phyloP scores from a whole-genome alignment of 2,113 vertebrate species.

The Hypomesus transpacificus region DNA sequence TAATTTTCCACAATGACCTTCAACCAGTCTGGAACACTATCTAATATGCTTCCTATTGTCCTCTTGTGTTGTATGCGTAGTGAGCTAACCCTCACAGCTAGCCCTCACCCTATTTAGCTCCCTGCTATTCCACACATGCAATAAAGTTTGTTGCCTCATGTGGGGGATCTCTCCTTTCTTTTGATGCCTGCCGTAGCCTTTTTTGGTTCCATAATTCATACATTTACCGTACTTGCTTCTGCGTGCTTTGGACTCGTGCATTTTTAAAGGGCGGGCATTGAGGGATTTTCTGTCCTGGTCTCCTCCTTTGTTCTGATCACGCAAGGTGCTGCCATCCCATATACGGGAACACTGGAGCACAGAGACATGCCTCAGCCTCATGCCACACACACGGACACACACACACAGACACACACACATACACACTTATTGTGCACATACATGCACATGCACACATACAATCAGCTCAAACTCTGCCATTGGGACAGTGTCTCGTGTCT shows the following conservation, averaged over 20 bases:
- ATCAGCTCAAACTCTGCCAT: not conserved
- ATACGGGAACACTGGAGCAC: conserved; percentile 53
- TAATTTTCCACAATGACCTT: too few relatives aligned
- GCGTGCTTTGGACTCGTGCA: conserved; percentile 82
- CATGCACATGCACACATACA: not conserved
- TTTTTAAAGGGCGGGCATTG: conserved; percentile 87
- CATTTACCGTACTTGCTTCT: conserved; percentile 76
- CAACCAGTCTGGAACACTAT: too few relatives aligned
- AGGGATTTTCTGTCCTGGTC: conserved; percentile 84
- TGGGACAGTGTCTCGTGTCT: too few relatives aligned
- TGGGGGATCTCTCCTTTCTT: conserved; percentile 67
- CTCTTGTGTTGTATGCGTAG: not conserved
- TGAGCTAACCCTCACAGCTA: not conserved
- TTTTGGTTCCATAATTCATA: conserved; percentile 74
- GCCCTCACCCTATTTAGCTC: not conserved
- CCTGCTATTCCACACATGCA: conserved; percentile 50
- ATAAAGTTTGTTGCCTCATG: conserved; percentile 69
- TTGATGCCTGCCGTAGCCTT: conserved; percentile 58
- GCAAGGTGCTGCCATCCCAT: conserved; percentile 74
- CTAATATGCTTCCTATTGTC: too few relatives aligned
- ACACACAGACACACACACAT: conserved; percentile 20
- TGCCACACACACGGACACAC: conserved; percentile 36
- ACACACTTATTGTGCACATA: conserved; percentile 5
- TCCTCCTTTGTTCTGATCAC: conserved; percentile 79
- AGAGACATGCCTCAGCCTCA: conserved; percentile 18